A percentile compares a stretch with the other conserved stretches of the same genome.
These are phyloP conservation scores for Cordilura impudica DNA, from an alignment of 2,888 invertebrate genomes.

Conservation along the genomic window DNA sequence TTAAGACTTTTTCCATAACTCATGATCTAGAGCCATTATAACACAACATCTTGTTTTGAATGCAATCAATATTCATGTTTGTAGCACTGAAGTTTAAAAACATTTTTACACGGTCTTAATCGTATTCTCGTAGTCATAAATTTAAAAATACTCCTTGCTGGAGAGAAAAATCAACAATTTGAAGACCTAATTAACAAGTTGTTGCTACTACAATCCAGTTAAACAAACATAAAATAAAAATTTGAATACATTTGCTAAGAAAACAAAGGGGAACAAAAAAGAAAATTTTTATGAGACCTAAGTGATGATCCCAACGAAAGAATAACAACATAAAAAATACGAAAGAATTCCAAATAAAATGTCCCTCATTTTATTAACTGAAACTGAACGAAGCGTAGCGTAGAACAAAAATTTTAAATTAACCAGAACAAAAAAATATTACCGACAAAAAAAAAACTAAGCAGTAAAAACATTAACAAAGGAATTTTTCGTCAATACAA, in stretches of 20 bases:
- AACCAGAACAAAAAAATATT: slow-evolving; percentile 11
- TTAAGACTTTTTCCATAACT: too few relatives aligned
- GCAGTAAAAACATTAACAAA: slow-evolving; percentile 38
- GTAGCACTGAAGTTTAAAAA: too few relatives aligned
- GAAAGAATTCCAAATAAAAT: slow-evolving; percentile 7
- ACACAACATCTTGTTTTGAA: too few relatives aligned
- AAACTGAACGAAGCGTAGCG: slow-evolving; percentile 53
- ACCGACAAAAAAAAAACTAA: neutral
- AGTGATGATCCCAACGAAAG: slow-evolving; percentile 4
- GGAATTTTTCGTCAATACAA: slow-evolving; percentile 22
- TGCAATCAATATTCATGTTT: too few relatives aligned
- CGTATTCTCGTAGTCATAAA: too few relatives aligned
- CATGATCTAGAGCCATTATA: too few relatives aligned
- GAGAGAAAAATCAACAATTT: too few relatives aligned
- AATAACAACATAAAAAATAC: neutral
- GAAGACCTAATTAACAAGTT: neutral
- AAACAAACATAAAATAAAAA: neutral
- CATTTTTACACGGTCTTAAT: too few relatives aligned
- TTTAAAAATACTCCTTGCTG: too few relatives aligned
- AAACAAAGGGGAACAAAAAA: neutral
- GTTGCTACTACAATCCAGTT: neutral
- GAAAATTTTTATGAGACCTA: neutral
- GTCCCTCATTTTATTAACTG: slow-evolving; percentile 50
- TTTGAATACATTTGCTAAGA: neutral
- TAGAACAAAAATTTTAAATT: slow-evolving; percentile 51